A percentile compares a stretch with the other conserved stretches of the same genome.
phyloP scores from a whole-genome alignment of 2,888 invertebrate genomes.

The Plebejus melissa region DNA sequence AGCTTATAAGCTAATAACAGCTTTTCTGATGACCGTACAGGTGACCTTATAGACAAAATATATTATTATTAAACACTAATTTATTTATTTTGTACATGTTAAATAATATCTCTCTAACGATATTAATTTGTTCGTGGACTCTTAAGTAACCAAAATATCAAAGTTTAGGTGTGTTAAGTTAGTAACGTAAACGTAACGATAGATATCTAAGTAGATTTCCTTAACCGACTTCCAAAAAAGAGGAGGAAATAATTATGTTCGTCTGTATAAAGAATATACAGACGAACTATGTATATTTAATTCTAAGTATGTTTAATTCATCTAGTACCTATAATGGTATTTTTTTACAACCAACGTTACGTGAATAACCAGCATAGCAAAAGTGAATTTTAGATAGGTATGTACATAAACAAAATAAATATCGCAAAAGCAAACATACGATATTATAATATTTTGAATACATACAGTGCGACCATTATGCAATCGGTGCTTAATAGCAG shows the following conservation, averaged over 20 bases:
- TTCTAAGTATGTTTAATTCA: too few relatives aligned
- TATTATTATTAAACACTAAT: background rate
- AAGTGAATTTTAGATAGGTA: too few relatives aligned
- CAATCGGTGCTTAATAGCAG: too few relatives aligned
- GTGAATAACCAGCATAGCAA: too few relatives aligned
- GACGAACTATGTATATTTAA: too few relatives aligned
- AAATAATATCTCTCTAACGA: background rate
- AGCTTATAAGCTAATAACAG: background rate
- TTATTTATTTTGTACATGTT: background rate
- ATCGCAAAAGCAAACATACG: background rate
- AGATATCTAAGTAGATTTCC: too few relatives aligned
- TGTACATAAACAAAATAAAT: background rate
- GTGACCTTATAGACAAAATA: background rate
- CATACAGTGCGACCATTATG: background rate
- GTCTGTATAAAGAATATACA: too few relatives aligned
- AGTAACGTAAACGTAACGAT: background rate
- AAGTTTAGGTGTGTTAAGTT: background rate
- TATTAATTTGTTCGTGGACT: background rate
- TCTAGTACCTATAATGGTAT: too few relatives aligned
- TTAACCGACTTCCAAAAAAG: too few relatives aligned
- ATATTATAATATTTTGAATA: background rate
- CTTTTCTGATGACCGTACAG: background rate
- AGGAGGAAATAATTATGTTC: background rate
- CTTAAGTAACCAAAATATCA: background rate
- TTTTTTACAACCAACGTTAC: too few relatives aligned